Evolutionary conservation across 2,797 vertebrate species (phyloP).

Genomic region (Enteromius mattozi): DNA sequence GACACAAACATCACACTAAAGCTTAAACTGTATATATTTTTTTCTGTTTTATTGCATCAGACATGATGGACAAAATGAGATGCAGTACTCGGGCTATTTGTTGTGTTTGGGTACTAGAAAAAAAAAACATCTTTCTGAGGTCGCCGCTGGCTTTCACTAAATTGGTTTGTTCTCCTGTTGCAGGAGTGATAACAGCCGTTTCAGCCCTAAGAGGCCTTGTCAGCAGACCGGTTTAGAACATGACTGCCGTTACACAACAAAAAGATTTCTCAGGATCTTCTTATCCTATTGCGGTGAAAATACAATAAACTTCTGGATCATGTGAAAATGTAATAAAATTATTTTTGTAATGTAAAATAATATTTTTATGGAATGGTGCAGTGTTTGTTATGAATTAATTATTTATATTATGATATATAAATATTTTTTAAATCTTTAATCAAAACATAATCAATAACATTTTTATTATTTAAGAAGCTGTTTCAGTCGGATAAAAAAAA

Average conservation of each 20-base stretch:
- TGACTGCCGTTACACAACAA: slow-evolving; percentile 13
- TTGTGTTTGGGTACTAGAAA: slow-evolving; percentile 44
- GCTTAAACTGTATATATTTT: slow-evolving; percentile 27
- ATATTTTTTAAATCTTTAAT: neutral
- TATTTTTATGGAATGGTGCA: neutral
- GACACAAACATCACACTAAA: slow-evolving; percentile 37
- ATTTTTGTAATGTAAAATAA: neutral
- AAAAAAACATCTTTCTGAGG: slow-evolving; percentile 34
- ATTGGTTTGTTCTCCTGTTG: slow-evolving; percentile 50
- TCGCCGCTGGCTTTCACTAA: slow-evolving; percentile 27
- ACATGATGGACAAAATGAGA: slow-evolving; percentile 38
- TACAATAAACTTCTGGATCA: neutral
- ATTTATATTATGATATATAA: neutral
- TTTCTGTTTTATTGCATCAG: slow-evolving; percentile 25
- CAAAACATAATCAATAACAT: neutral
- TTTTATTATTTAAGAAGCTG: too few relatives aligned
- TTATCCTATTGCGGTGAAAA: neutral
- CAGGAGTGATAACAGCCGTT: slow-evolving; percentile 40
- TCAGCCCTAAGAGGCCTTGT: slow-evolving; percentile 29
- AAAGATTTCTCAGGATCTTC: slow-evolving; percentile 8
- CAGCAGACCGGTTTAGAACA: slow-evolving; percentile 27
- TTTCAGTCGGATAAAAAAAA: neutral
- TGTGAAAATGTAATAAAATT: neutral
- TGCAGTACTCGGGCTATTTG: slow-evolving; percentile 40
- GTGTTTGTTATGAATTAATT: neutral